Base-by-base conservation (phyloP, 2,888 invertebrate genomes). In the Drosophila stalkeri region DNA sequence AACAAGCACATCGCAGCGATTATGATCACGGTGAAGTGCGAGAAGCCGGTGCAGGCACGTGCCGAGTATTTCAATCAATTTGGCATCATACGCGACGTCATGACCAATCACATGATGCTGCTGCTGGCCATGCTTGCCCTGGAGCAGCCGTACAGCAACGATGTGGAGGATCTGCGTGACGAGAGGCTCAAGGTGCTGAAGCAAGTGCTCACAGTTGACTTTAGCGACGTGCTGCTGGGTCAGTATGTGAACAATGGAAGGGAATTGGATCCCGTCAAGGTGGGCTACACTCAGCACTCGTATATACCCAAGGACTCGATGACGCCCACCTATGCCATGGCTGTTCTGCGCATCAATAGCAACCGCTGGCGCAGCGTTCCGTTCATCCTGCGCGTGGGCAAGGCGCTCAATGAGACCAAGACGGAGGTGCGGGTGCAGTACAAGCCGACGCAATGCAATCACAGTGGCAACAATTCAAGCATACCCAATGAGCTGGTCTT, bases 21-120 rank as follows among this genome's bases (percentile, higher is more conserved):
- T 2, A 82, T 86, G 90, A 88, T 86, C 3, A 77, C 65, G n/a
- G 72, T 82, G 2, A 86, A 86, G 65, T 59, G 69, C 33, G 72
- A 74, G 0, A 51, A 56, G 14, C 81, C 81, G 0, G 89, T 86
- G n/a, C 47, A 47, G n/a, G 18, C 71, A 0, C 75, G 67, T 0
- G 69, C 83, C 7, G 90, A 86, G 0, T 86, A 88, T 51, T 86
- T 86, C 23, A 79, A 86, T 59, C 77, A 72, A 3, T 79, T 60
- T 3, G 86, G 86, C 44, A 90, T 86, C 44, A 82, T 86, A 4
- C 67, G 86, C 7, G 90, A 86, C 64, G n/a, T 77, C 0, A 86
- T 86, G 79, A 74, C 81, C 23, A 90, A 82, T 31, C 47, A 82
- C 27, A 90, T 86, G 89, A 75, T 88, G 79, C 79, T 75, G 57